Base-by-base conservation (phyloP, 2,888 invertebrate species). In the Hirudinaria manillensis region DNA sequence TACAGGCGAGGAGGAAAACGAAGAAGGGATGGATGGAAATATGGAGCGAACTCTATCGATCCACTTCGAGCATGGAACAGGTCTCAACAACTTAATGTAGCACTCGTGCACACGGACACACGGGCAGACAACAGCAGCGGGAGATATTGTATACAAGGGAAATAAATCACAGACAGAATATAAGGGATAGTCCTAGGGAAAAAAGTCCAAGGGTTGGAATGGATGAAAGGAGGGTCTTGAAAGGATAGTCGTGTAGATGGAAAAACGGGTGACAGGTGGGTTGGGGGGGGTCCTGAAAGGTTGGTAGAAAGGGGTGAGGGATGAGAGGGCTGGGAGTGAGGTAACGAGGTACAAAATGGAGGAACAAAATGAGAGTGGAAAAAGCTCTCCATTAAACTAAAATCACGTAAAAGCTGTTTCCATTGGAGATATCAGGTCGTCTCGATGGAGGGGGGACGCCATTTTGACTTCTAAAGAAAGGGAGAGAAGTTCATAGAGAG, bases 341-440 rank as follows among this genome's bases (percentile, higher is more conserved):
- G n/a, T 61, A 61, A 27, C 61, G 24, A 61, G 61, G 61, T 61
- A 61, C 29, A 61, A 61, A 16, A n/a, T 27, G 3, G 61, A 61
- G n/a, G 29, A 61, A 53, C 13, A 53, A 61, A 27, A 24, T 24
- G 61, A 61, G 29, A 1, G 7, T 61, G 7, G 16, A 45, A 45
- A 45, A 45, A 7, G 38, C 10, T 10, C 45, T 7, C 45, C 45
- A 45, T 45, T 45, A 45, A 45, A 45, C 45, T 45, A 45, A 45
- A 45, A 45, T 45, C 45, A 45, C 45, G 45, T 45, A 45, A 45
- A 45, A 45, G 45, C 45, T 6, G 45, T 45, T 45, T 45, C 45
- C 45, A 45, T 45, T 45, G 45, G 45, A 45, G 16, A 45, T 45
- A 45, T 10, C n/a, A 45, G 16, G 45, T 45, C 45, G 3, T 10